Base-by-base conservation (phyloP, 2,113 vertebrate species). In the Pavo muticus region DNA sequence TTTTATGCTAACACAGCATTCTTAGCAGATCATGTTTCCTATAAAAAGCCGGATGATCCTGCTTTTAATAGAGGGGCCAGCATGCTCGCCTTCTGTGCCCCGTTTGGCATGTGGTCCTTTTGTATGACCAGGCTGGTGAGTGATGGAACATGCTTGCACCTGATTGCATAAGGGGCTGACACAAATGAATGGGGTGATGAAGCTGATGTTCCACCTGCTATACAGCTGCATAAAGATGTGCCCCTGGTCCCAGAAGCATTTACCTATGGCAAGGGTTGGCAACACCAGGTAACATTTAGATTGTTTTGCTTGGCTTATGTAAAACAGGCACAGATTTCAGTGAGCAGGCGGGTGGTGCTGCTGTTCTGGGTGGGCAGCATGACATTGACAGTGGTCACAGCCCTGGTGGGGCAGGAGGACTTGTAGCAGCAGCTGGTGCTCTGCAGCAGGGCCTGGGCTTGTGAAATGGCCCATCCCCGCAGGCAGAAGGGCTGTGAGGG, bases 291-390 rank as follows among this genome's bases (percentile, higher is more conserved):
- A 88, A 65, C 91, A 61, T 39, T 82, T 93, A 85, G 91, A 80
- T 92, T 75, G 91, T 93, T 95, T 78, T 4, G 35, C 64, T 72
- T 92, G 93, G 94, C 84, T 86, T 87, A 67, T 89, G 96, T 97
- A 96, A 97, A 96, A 94, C 61, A 59, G 81, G 76, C 61, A 69
- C 95, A 61, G 60, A 87, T 97, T 97, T 95, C 97, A 94, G 39
- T 81, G 89, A 96, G 77, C 79, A 89, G 14, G 2, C 23, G 64
- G 94, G 90, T 92, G 95, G 95, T 35, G 5, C 94, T 47, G 81
- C 79, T 86, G 83, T 96, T 94, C 52, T 83, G 74, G 90, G 71
- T 94, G 93, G 87, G 64, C 90, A 88, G 69, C 3, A n/a, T 54
- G 84, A 93, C 60, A 27, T 61, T 80, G 81, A 1, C 11, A 65